A percentile compares a stretch with the other conserved stretches of the same genome.
These are phyloP conservation scores for Drosophila infuscata DNA, from an alignment of 2,888 invertebrate species.

Conservation along the genomic window DNA sequence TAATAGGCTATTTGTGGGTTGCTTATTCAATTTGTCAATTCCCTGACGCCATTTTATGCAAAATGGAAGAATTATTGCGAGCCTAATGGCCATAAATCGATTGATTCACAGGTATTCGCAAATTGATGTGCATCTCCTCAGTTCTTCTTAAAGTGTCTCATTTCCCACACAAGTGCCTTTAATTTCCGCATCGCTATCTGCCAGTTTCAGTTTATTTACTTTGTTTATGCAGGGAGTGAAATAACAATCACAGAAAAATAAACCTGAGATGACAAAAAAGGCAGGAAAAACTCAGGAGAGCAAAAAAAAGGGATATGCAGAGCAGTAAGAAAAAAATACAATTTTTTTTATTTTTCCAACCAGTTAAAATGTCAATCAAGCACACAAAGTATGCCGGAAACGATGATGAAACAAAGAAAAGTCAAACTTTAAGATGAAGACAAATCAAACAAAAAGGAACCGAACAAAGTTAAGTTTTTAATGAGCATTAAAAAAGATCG, in stretches of 20 bases:
- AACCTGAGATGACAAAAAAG: conserved; percentile 10
- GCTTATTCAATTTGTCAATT: conserved; percentile 41
- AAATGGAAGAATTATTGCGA: conserved; percentile 38
- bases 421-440: conserved; percentile 7
- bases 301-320: conserved; percentile 13
- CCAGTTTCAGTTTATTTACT: background rate
- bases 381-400: conserved; percentile 10
- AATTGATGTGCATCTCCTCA: conserved; percentile 6
- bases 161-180: background rate
- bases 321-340: background rate
- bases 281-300: background rate
- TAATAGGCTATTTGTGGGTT: conserved; percentile 49
- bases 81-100: conserved; percentile 27
- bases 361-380: conserved; percentile 48
- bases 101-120: conserved; percentile 4
- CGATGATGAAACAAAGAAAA: conserved; percentile 8
- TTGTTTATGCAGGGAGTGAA: conserved; percentile 9
- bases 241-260: conserved; percentile 3
- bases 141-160: background rate
- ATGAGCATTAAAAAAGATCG: conserved; percentile 10
- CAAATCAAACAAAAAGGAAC: conserved; percentile 8
- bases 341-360: conserved; percentile 3
- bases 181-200: background rate
- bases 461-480: conserved; percentile 26
- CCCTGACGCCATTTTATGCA: conserved; percentile 47